These are phyloP conservation scores for Drosophila kurseongensis DNA, from an alignment of 1,140 invertebrate genomes.

Conservation along the genomic window DNA sequence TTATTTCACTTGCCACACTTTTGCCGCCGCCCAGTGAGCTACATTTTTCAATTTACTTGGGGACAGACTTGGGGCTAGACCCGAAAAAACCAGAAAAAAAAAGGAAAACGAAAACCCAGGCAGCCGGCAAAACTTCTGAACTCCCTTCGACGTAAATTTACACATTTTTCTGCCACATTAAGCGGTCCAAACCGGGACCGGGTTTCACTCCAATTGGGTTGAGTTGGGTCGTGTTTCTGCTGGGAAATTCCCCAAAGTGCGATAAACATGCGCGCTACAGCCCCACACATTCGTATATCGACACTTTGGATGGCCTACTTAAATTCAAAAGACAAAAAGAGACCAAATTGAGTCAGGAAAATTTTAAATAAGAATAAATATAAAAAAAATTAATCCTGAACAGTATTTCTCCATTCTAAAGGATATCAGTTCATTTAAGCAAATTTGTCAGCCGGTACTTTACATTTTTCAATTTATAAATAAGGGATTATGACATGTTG, in stretches of 20 bases:
- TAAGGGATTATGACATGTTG: not conserved
- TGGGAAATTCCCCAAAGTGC: constrained; percentile 77
- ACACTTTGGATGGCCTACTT: constrained; percentile 68
- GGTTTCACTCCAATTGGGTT: constrained; percentile 38
- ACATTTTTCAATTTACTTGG: constrained; percentile 79
- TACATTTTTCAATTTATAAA: not conserved
- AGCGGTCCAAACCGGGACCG: constrained; percentile 49
- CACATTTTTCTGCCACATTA: constrained; percentile 84
- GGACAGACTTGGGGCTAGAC: constrained; percentile 37
- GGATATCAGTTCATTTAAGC: not conserved
- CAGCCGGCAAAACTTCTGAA: constrained; percentile 38
- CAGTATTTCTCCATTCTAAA: not conserved
- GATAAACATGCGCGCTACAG: constrained; percentile 79
- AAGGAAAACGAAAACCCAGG: constrained; percentile 6
- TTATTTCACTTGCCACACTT: constrained; percentile 76
- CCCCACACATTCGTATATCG: constrained; percentile 58
- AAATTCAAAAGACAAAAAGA: constrained; percentile 36
- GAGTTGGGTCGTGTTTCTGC: constrained; percentile 50
- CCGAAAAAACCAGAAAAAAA: not conserved
- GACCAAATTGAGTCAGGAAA: constrained; percentile 2
- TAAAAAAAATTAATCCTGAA: not conserved
- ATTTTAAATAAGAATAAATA: constrained; percentile 9
- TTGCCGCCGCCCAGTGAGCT: constrained; percentile 39
- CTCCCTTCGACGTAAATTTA: constrained; percentile 73
- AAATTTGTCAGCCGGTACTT: not conserved